Base-by-base conservation (phyloP, 2,797 vertebrate genomes). In the Champsocephalus esox region DNA sequence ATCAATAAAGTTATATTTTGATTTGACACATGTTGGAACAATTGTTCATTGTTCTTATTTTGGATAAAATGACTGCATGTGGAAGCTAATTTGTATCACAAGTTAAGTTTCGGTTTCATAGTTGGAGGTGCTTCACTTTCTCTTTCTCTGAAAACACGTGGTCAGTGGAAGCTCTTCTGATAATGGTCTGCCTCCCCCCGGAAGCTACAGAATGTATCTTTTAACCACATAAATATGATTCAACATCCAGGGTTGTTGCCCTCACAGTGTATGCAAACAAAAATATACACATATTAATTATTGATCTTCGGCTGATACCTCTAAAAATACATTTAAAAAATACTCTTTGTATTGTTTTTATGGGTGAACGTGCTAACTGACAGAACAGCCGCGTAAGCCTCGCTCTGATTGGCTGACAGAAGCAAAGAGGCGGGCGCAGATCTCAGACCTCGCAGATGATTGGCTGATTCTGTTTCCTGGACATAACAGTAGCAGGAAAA, bases 111-210 rank as follows among this genome's bases (percentile, higher is more conserved):
- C n/a, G 77, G 62, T 87, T 80, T 87, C 81, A 71, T 43, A 60
- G 21, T 5, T 11, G 11, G 5, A 2, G 21, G 4, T 0, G 12
- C 21, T 0, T 0, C 0, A 41, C 79, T 93, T 92, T 94, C 92
- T 62, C 74, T 90, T 95, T 95, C 94, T 89, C 78, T 86, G 92
- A 95, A 95, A 95, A 79, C 95, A 95, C 89, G 92, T 95, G 94
- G 78, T 79, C 48, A 17, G 51, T 1, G 0, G 0, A 0, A 1
- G 91, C 89, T 82, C 46, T 84, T 87, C 73, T n/a, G 2, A 0
- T 0, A 0, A 17, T 0, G 5, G 48, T 1, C 46, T 14, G 57
- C 80, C 83, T 59, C 9, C 0, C 82, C 61, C 8, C 0, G 1
- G 21, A n/a, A 28, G 2, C 0, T 0, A 1, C 4, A 1, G 17